Evolutionary conservation across 2,113 vertebrate species (phyloP).

Genomic region (Percopsis transmontana): DNA sequence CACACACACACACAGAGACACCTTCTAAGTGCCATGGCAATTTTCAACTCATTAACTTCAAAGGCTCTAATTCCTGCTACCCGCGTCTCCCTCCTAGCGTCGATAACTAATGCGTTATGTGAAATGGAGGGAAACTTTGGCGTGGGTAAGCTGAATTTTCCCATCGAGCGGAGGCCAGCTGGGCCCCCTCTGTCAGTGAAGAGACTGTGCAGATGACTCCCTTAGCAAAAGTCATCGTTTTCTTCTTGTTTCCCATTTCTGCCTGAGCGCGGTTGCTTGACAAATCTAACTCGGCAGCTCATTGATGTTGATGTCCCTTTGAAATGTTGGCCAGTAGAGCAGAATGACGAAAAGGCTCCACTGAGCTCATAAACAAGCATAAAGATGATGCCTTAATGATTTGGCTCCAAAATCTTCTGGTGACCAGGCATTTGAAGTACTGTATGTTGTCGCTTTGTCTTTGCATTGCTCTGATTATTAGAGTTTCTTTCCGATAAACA

Average conservation of each 20-base stretch:
- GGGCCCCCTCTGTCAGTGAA: neutral
- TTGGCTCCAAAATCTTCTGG: neutral
- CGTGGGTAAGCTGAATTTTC: conserved; percentile 31
- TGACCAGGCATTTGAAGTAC: neutral
- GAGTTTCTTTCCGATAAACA: neutral
- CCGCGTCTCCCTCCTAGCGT: conserved; percentile 37
- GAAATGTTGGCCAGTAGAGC: conserved; percentile 25
- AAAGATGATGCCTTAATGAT: neutral
- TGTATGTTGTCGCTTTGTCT: neutral
- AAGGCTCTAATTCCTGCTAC: conserved; percentile 45
- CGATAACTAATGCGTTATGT: conserved; percentile 39
- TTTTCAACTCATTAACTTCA: conserved; percentile 68
- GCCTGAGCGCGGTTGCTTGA: conserved; percentile 16
- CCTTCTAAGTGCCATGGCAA: conserved; percentile 30
- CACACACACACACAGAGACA: conserved; percentile 34
- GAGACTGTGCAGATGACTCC: neutral
- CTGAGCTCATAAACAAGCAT: neutral
- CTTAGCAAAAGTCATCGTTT: conserved; percentile 14
- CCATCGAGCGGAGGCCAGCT: conserved; percentile 5
- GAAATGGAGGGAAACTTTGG: conserved; percentile 52
- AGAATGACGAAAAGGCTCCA: conserved; percentile 1
- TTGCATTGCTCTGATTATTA: neutral
- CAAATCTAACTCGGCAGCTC: neutral
- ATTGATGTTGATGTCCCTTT: neutral
- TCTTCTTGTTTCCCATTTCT: conserved; percentile 25